Base-by-base conservation (phyloP, 2,113 vertebrate genomes). In the Corynorhinus townsendii region DNA sequence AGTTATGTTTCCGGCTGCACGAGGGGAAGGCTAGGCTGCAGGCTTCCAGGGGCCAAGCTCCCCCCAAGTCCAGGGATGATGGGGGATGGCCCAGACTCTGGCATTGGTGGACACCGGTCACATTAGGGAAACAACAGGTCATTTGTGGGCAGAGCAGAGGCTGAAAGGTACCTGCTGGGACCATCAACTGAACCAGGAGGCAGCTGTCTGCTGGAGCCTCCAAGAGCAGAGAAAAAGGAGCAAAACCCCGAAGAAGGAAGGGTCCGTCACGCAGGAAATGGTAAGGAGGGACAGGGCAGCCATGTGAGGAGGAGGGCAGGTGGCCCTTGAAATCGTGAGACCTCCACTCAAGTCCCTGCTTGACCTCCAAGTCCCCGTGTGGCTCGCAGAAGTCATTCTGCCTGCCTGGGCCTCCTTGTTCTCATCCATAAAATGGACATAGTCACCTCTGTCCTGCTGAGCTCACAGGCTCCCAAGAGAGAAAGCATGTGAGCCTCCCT, bases 1-100 rank as follows among this genome's bases (percentile, higher is more conserved):
- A 96, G 73, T 84, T 91, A 95, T 94, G 82, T 94, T 96, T 96
- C 96, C 52, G 73, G 94, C 95, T 93, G 20, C 5, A 0, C 72
- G n/a, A 33, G 79, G 76, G 52, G 89, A 83, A 86, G 56, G 22
- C 69, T 47, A 49, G 20, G 56, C 77, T 76, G 35, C 52, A 59
- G 82, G 89, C 11, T 86, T 83, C 89, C 56, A 59, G 83, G 86
- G 64, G n/a, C 90, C 86, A 49, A 52, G 17, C 33, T 72, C 72
- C 59, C 40, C 62, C 8, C 38, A 38, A 22, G 79, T n/a, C 73
- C 52, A n/a, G 52, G 35, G 71, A 5, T 12, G 10, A n/a, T 86
- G 66, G 66, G 64, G 40, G 52, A 28, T 4, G 45, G 45, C 40
- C 68, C 88, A 43, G 82, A 38, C 81, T 64, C 77, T 75, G 43